Evolutionary conservation across 2,888 invertebrate genomes (phyloP).

Genomic region (Drosophila recens): DNA sequence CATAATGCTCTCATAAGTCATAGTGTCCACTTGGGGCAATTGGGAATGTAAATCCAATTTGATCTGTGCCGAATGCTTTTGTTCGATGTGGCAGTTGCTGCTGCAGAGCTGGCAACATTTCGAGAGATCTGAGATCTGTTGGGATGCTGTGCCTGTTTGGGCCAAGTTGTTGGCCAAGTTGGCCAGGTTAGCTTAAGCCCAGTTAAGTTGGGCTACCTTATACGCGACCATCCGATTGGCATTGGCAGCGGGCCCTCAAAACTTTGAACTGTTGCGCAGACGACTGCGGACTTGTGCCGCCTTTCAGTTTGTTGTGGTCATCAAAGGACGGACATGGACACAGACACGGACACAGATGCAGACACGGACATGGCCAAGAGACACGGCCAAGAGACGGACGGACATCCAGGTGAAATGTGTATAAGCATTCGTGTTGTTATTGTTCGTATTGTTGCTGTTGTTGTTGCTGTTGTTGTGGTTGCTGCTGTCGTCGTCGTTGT

Average conservation of each 20-base stretch:
- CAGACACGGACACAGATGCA: conserved; percentile 19
- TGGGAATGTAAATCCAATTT: conserved; percentile 78
- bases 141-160: conserved; percentile 21
- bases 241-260: conserved; percentile 80
- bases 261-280: conserved; percentile 80
- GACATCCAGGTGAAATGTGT: conserved; percentile 31
- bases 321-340: conserved; percentile 63
- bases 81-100: conserved; percentile 65
- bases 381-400: conserved; percentile 7
- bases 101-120: conserved; percentile 63
- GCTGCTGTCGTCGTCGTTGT: conserved; percentile 12
- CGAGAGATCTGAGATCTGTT: conserved; percentile 58
- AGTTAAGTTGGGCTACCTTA: conserved; percentile 57
- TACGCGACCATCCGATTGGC: conserved; percentile 66
- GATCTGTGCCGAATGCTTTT: conserved; percentile 82
- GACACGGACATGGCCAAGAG: conserved; percentile 7
- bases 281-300: conserved; percentile 84
- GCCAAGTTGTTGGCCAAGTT: conserved; percentile 27
- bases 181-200: conserved; percentile 28
- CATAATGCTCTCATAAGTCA: conserved; percentile 34
- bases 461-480: conserved; percentile 44
- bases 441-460: conserved; percentile 11
- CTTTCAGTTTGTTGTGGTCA: conserved; percentile 80
- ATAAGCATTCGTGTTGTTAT: conserved; percentile 60
- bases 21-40: conserved; percentile 23